Base-by-base conservation (phyloP, 1,140 invertebrate species). In the Pseudomyrmex concolor region DNA sequence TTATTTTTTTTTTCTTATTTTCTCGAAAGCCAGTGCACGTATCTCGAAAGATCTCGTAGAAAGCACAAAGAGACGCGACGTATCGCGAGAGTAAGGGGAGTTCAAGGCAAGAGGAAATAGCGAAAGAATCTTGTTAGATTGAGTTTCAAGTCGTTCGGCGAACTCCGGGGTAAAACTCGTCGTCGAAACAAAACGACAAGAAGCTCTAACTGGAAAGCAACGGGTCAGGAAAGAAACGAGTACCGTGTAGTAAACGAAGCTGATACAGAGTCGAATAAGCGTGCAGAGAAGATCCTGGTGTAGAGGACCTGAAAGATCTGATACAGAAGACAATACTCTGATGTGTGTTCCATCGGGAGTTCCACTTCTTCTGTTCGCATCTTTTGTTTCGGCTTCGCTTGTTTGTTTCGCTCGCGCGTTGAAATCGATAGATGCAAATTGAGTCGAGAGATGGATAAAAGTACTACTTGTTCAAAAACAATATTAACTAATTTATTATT, bases 111-210 rank as follows among this genome's bases (percentile, higher is more conserved):
- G 51, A 22, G 81, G 51, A 34, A 62, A 84, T 55, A 73, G 68
- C 59, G 82, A 85, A 34, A 34, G 54, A 76, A 70, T 54, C 62
- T 62, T 54, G 86, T 86, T 85, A 91, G 91, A 92, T 91, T 89
- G 89, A 91, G 88, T 92, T 92, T 92, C 84, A 88, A 92, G 91
- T 91, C 90, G 87, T 91, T 86, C 87, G 89, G 89, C 90, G 89
- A 87, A 88, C 90, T 72, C 89, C 80, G 54, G 76, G 43, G 7
- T 34, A 34, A 34, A 70, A 51, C 54, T 60, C 60, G 55, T 50
- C 71, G 43, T 83, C 84, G 71, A 80, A 34, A 55, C 84, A 59
- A 71, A 50, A 25, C 76, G 64, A 76, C 55, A 70, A 74, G 64
- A 66, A 54, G 19, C 71, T 48, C 72, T 45, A 80, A 77, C 86